A percentile compares a stretch with the other conserved stretches of the same genome.
These are phyloP conservation scores for Dicyrtomina minuta DNA, from an alignment of 2,888 invertebrate species.

Conservation along the genomic window DNA sequence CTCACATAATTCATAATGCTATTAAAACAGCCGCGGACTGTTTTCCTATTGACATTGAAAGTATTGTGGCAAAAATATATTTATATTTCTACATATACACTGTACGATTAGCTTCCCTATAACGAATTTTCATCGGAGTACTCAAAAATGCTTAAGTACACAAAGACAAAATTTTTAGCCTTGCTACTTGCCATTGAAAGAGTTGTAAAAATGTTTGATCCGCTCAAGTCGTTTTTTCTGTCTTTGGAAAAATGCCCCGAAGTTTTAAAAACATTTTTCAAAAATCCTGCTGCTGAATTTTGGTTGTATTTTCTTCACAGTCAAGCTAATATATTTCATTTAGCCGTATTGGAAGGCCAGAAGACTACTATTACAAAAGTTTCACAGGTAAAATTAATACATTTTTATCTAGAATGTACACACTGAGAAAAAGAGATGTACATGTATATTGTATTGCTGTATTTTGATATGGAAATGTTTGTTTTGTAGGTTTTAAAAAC, in stretches of 20 bases:
- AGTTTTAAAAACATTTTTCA: conserved; percentile 25
- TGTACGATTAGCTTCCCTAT: conserved; percentile 54
- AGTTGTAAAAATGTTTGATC: conserved; percentile 27
- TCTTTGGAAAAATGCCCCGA: not conserved
- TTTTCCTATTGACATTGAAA: conserved; percentile 55
- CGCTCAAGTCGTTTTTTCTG: conserved; percentile 28
- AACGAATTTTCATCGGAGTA: conserved; percentile 54
- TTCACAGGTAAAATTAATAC: no score
- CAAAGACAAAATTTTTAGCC: conserved; percentile 53
- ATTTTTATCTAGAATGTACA: no score
- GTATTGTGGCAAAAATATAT: conserved; percentile 55
- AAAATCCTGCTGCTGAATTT: not conserved
- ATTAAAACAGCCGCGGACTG: conserved; percentile 54
- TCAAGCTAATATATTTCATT: conserved; percentile 18
- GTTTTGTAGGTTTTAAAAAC: no score
- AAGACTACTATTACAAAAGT: no score
- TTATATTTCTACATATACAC: conserved; percentile 55
- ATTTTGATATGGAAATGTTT: no score
- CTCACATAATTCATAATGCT: conserved; percentile 55
- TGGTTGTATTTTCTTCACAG: conserved; percentile 30
- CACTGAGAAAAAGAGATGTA: no score
- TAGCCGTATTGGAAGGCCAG: conserved; percentile 6
- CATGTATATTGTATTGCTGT: no score
- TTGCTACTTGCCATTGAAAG: conserved; percentile 50
- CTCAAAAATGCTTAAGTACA: conserved; percentile 48